A percentile compares a stretch with the other conserved stretches of the same genome.
Evolutionary conservation across 2,888 invertebrate genomes (phyloP).

Genomic region (Drosophila stalkeri): DNA sequence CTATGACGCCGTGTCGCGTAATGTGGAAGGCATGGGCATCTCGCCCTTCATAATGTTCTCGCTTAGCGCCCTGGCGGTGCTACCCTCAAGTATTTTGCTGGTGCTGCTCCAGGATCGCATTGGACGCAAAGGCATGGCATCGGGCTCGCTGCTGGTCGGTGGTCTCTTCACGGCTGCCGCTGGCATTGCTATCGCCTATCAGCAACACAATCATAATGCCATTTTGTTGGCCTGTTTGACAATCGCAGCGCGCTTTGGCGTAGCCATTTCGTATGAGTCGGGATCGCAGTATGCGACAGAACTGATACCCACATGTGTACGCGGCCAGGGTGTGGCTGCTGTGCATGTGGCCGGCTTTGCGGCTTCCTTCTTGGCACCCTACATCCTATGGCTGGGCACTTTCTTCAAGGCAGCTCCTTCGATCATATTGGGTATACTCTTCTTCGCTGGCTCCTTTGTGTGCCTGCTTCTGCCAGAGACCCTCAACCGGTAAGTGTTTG

Average conservation of each 20-base stretch:
- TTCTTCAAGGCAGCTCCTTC: constrained; percentile 86
- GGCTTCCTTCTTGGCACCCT: constrained; percentile 87
- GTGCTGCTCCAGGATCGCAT: constrained; percentile 84
- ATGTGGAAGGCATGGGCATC: constrained; percentile 87
- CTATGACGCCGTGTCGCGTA: constrained; percentile 87
- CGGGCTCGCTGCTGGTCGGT: constrained; percentile 86
- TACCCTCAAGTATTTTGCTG: constrained; percentile 86
- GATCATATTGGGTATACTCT: constrained; percentile 86
- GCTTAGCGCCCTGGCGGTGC: constrained; percentile 86
- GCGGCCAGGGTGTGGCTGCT: constrained; percentile 88
- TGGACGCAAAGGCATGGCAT: constrained; percentile 87
- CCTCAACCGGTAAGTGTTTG: constrained; percentile 83
- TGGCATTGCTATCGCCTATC: constrained; percentile 86
- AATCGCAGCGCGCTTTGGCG: constrained; percentile 87
- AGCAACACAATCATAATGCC: constrained; percentile 84
- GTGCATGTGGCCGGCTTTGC: constrained; percentile 88
- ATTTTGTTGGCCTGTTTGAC: constrained; percentile 85
- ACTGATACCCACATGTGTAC: constrained; percentile 88
- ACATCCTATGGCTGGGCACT: constrained; percentile 86
- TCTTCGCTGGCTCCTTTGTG: constrained; percentile 86
- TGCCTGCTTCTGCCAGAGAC: constrained; percentile 88
- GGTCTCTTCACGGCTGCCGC: constrained; percentile 86
- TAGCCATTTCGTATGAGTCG: constrained; percentile 88
- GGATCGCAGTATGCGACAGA: constrained; percentile 89
- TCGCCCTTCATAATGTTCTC: constrained; percentile 87